Evolutionary conservation across 2,888 invertebrate genomes (phyloP).

Genomic region (Eretmocerus hayati): DNA sequence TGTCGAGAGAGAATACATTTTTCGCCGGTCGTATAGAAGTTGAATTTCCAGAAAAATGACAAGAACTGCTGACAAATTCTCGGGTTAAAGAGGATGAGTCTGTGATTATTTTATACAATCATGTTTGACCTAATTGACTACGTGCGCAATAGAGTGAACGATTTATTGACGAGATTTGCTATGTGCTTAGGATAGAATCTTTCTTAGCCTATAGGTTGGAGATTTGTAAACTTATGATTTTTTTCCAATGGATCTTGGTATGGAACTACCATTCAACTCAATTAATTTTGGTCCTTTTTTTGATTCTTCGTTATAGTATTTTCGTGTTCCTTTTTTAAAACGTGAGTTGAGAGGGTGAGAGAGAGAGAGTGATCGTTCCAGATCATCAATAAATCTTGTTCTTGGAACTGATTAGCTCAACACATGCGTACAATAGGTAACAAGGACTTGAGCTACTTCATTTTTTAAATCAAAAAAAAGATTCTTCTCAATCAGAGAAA

Average conservation of each 20-base stretch:
- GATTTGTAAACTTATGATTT: constrained; percentile 5
- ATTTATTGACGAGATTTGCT: constrained; percentile 11
- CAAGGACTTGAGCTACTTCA: too few species aligned
- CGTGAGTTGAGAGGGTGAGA: too few species aligned
- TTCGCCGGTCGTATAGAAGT: constrained; percentile 4
- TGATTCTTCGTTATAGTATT: too few species aligned
- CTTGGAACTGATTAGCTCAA: too few species aligned
- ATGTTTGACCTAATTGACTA: constrained; percentile 17
- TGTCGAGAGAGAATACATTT: constrained; percentile 12
- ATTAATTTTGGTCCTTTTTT: constrained; percentile 7
- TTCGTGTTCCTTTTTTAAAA: too few species aligned
- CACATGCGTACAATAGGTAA: too few species aligned
- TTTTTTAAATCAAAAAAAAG: too few species aligned
- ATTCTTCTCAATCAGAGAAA: too few species aligned
- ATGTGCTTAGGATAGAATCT: constrained; percentile 5
- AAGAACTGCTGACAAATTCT: constrained; percentile 12
- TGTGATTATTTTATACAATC: constrained; percentile 22
- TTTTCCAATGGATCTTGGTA: constrained; percentile 7
- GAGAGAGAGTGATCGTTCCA: too few species aligned
- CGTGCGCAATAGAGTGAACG: constrained; percentile 12
- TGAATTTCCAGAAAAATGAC: constrained; percentile 8
- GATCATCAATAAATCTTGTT: too few species aligned
- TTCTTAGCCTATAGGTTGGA: constrained; percentile 7
- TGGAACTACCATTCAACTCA: constrained; percentile 3
- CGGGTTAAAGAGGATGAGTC: constrained; percentile 15